Conservation (phyloP, 2,797 vertebrate species). For the Monodelphis domestica region DNA sequence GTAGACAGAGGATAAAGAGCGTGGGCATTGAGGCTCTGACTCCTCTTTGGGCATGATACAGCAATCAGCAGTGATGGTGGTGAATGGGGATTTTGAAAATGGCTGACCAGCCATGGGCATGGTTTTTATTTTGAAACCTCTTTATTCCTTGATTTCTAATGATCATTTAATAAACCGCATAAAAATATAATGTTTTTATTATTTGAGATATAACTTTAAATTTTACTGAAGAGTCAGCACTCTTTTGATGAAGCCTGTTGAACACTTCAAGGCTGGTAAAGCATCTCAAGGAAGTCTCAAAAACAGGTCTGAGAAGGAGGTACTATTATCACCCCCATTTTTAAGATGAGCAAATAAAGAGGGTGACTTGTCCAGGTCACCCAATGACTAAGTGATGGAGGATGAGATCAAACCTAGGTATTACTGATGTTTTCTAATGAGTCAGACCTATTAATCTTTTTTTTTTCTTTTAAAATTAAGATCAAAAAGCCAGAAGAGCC, state of each 20-base stretch:
- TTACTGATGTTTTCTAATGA: not conserved
- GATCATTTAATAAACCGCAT: too few species aligned
- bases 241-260: not conserved
- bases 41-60: too few species aligned
- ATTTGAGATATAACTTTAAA: too few species aligned
- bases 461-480: not conserved
- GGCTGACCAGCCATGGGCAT: too few species aligned
- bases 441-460: not conserved
- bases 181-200: too few species aligned
- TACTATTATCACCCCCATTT: not conserved
- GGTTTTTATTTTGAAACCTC: too few species aligned
- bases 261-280: not conserved
- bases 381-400: not conserved
- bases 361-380: not conserved
- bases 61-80: too few species aligned
- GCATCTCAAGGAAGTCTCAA: not conserved
- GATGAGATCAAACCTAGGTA: not conserved
- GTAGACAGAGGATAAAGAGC: too few species aligned
- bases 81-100: too few species aligned
- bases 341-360: not conserved
- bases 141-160: too few species aligned
- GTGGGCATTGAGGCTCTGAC: too few species aligned
- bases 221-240: not conserved
- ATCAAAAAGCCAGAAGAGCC: constrained; percentile 27
- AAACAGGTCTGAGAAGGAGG: not conserved